A percentile compares a stretch with the other conserved stretches of the same genome.
Conservation (phyloP, 2,797 vertebrate genomes). For the Pelobates cultripes region DNA sequence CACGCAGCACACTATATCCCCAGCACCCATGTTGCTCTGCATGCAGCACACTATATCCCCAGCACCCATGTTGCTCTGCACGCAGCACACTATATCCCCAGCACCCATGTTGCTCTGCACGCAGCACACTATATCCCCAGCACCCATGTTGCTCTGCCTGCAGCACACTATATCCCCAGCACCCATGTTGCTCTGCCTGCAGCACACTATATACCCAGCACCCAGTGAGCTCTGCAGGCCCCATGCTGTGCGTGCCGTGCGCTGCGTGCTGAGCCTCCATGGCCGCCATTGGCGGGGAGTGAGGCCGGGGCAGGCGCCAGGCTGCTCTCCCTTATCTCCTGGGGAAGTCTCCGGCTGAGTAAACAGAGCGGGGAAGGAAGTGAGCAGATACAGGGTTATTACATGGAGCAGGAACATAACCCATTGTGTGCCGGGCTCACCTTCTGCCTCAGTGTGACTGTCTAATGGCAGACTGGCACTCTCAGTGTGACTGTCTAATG, state of each 20-base stretch:
- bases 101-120: too few relatives aligned
- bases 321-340: constrained; percentile 61
- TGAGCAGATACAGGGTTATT: constrained; percentile 25
- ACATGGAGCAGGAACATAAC: constrained; percentile 41
- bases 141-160: too few relatives aligned
- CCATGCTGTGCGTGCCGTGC: not conserved
- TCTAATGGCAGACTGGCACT: too few relatives aligned
- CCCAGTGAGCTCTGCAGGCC: not conserved
- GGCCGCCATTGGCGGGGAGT: not conserved
- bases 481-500: too few relatives aligned
- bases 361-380: constrained; percentile 62
- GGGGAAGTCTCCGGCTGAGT: constrained; percentile 58
- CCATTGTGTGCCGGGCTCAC: not conserved
- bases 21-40: too few relatives aligned
- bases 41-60: too few relatives aligned
- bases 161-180: too few relatives aligned
- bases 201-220: not conserved
- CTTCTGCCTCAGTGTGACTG: too few relatives aligned
- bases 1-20: too few relatives aligned
- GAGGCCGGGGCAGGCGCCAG: constrained; percentile 59
- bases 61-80: too few relatives aligned
- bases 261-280: not conserved
- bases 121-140: too few relatives aligned
- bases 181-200: fast-evolving
- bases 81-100: too few relatives aligned